These are phyloP conservation scores for Melanerpes aurifrons DNA, from an alignment of 2,113 vertebrate species.

Conservation along the genomic window DNA sequence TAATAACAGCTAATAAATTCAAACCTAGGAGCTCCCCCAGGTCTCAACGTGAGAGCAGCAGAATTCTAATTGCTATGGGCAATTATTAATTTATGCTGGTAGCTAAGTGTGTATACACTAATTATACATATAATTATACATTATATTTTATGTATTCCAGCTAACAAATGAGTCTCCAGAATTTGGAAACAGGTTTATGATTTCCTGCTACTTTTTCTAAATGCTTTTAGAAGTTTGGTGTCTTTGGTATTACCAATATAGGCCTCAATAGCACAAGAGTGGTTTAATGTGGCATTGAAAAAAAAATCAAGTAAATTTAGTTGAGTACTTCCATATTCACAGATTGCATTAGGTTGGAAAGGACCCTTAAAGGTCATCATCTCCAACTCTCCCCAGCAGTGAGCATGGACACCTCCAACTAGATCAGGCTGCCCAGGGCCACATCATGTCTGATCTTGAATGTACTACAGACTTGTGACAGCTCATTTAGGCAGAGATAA, in stretches of 20 bases:
- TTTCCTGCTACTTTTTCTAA: not conserved
- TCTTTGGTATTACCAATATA: not conserved
- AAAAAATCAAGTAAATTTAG: not conserved
- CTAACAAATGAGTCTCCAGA: not conserved
- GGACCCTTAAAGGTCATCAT: no score
- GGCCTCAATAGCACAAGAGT: not conserved
- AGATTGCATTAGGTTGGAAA: no score
- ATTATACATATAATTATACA: not conserved
- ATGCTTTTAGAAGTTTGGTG: not conserved
- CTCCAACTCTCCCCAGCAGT: no score
- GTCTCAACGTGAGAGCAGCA: not conserved
- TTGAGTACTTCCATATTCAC: not conserved
- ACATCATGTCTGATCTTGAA: no score
- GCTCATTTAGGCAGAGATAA: not conserved
- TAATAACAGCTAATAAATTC: not conserved
- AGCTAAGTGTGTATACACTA: not conserved
- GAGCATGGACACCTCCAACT: no score
- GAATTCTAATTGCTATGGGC: not conserved
- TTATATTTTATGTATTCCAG: not conserved
- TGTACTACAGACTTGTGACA: not conserved
- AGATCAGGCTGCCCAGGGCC: no score
- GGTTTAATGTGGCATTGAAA: fast-evolving
- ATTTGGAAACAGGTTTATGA: not conserved
- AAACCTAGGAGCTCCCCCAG: not conserved
- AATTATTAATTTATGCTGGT: slow-evolving; percentile 3